phyloP scores from a whole-genome alignment of 2,888 invertebrate genomes.

The Drosophila mimetica region DNA sequence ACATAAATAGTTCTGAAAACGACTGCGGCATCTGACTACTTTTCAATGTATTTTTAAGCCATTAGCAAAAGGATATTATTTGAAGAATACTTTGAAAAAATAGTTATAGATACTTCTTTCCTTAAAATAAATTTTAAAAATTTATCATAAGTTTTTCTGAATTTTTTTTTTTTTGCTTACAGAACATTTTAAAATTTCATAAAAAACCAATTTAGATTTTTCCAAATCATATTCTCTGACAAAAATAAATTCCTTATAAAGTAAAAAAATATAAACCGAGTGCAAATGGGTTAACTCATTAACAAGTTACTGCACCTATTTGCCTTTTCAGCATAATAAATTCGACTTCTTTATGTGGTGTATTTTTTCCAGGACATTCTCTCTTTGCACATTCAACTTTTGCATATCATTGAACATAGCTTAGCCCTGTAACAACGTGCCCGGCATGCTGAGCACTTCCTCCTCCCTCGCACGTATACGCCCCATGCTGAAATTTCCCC shows the following conservation, averaged over 20 bases:
- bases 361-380: slow-evolving; percentile 10
- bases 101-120: too few relatives aligned
- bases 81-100: not conserved
- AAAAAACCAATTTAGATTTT: too few relatives aligned
- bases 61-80: not conserved
- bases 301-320: slow-evolving; percentile 1
- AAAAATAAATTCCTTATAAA: not conserved
- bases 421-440: slow-evolving; percentile 40
- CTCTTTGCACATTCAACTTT: slow-evolving; percentile 12
- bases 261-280: not conserved
- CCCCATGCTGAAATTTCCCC: not conserved
- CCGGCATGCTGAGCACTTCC: slow-evolving; percentile 18
- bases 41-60: not conserved
- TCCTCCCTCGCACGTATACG: not conserved
- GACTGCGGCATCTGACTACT: not conserved
- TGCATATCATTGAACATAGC: slow-evolving; percentile 48
- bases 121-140: too few relatives aligned
- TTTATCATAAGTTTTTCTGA: too few relatives aligned
- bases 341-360: slow-evolving; percentile 7
- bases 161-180: too few relatives aligned
- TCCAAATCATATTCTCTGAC: too few relatives aligned
- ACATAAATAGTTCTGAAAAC: slow-evolving; percentile 21
- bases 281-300: slow-evolving; percentile 12
- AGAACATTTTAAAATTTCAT: too few relatives aligned
- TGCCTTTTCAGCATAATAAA: slow-evolving; percentile 1